Base-by-base conservation (phyloP, 2,888 invertebrate species). In the Achlya flavicornis region DNA sequence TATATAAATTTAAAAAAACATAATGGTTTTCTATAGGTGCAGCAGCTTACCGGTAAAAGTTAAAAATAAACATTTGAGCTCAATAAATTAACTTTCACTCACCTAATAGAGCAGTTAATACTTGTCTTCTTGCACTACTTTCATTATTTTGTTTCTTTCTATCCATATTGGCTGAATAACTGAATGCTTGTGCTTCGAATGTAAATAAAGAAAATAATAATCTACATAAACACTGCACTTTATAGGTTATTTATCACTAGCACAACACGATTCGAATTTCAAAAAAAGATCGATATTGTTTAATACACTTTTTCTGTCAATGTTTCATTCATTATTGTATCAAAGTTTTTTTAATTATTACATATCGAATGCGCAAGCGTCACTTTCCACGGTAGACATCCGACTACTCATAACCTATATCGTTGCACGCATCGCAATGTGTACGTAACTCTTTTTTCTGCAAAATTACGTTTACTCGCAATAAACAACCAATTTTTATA, bases 61-160 rank as follows among this genome's bases (percentile, higher is more conserved):
- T 53, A 53, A 53, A 53, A 53, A 53, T 53, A 53, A 53, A 53
- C 53, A 53, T 53, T 53, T 53, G 58, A 43, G 4, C 35, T 33
- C 58, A 58, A 33, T 33, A 35, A 14, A 33, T 0, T 14, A 58
- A 61, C 63, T 68, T 48, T 61, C 61, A 79, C 86, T 85, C 68
- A 90, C 90, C 90, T n/a, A 83, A 71, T 16, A 90, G 70, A 57
- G 90, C 88, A 10, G 90, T 88, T 14, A 88, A 70, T 69, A 90
- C 83, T 75, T 90, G 90, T 59, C 75, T 81, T 33, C 72, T 70
- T 8, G 87, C 81, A 67, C 75, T 85, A 63, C 79, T 79, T 72
- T 76, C 76, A 19, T 76, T 77, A 72, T 78, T 77, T 57, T 61
- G 63, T 58, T 63, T 66, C 62, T 75, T 72, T 65, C 66, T 66